Conservation (phyloP, 2,888 invertebrate genomes). For the Hemaris fuciformis region DNA sequence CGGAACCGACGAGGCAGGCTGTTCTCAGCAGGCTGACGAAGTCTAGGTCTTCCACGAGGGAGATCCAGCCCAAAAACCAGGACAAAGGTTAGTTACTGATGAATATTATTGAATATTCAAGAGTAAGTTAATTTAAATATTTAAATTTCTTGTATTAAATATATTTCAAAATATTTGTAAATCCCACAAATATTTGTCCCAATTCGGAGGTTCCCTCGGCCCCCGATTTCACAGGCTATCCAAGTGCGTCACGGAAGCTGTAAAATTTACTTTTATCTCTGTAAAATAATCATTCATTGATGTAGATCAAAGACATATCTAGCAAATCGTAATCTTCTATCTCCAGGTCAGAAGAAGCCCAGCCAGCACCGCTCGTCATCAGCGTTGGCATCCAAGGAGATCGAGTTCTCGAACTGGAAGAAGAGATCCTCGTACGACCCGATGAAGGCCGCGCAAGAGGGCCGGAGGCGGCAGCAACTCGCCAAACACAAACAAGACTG, state of each 20-base stretch:
- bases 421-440: conserved; percentile 94
- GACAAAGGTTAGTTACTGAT: conserved; percentile 74
- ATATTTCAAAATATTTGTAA: no score
- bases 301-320: no score
- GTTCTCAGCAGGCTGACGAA: conserved; percentile 70
- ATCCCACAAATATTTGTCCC: no score
- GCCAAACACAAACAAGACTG: conserved; percentile 57
- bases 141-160: no score
- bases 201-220: no score
- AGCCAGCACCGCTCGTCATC: conserved; percentile 83
- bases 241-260: no score
- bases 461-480: conserved; percentile 83
- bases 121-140: no score
- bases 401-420: conserved; percentile 93
- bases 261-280: no score
- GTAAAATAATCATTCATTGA: no score
- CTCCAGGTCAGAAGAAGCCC: conserved; percentile 78
- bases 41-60: conserved; percentile 75
- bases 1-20: conserved; percentile 66
- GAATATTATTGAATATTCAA: no score
- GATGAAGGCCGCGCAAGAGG: conserved; percentile 95
- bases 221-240: no score
- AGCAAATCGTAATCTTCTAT: no score
- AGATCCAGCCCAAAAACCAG: conserved; percentile 64
- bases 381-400: conserved; percentile 86